Evolutionary conservation across 2,797 vertebrate genomes (phyloP), one percentile per base, ranked within the genome.

Genomic region (Xiphorhynchus erythropygius): DNA sequence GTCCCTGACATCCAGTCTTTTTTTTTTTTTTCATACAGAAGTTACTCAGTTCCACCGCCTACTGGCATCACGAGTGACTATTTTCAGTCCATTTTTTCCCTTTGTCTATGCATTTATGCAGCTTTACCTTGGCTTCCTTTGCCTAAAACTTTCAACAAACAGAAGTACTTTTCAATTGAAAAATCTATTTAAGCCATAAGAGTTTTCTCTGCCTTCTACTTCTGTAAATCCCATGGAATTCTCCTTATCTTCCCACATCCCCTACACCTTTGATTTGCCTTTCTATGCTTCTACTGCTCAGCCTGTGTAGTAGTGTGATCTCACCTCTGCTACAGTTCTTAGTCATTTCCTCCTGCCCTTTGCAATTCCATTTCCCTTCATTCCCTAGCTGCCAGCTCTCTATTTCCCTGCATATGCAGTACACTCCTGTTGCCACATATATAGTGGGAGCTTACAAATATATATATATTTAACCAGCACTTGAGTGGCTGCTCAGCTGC

Each of bases 261-360:
- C 85, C 53, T 63, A 25, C 47, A 85, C 35, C n/a, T 84, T 84
- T 76, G 23, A 44, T 87, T 95, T 88, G 64, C 50, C n/a, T 75
- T 89, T 91, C 62, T 63, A 63, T 53, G 22, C 60, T 81, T 49
- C 35, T 53, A 19, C 25, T 53, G 15, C 65, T 89, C 41, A 91
- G 74, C n/a, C 67, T 63, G 25, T 30, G 27, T n/a, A 62, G 39
- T 33, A 18, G 25, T 56, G 42, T 87, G 84, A 92, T 35, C 67
- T 89, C 81, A 80, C 35, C 46, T 90, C 77, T 68, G 52, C 56
- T 83, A 46, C 25, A 67, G 30, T 27, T 81, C 62, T 84, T 84
- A 92, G 74, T 84, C 49, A 94, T 74, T 94, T 95, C 88, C 88
- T 92, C 57, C 46, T 73, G 83, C 56, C 73, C 41, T 39, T 78